phyloP scores from a whole-genome alignment of 2,888 invertebrate genomes.

The Microctonus hyperodae region DNA sequence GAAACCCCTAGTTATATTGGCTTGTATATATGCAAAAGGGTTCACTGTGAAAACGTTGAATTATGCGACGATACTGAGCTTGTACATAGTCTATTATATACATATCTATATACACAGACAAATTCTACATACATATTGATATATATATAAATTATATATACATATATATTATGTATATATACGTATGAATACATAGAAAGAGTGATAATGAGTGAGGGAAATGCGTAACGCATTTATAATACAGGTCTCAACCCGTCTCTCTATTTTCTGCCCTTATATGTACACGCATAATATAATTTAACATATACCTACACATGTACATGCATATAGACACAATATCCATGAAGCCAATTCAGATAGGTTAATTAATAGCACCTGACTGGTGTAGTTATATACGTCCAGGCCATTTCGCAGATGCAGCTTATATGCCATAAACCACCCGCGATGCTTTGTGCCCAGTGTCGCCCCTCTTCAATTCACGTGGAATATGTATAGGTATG shows the following conservation, averaged over 20 bases:
- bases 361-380: not conserved
- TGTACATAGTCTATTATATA: not conserved
- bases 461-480: not conserved
- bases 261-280: not conserved
- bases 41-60: not conserved
- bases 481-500: not conserved
- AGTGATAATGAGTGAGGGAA: not conserved
- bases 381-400: not conserved
- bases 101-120: not conserved
- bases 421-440: not conserved
- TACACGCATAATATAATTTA: not conserved
- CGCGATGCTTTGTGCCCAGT: not conserved
- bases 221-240: not conserved
- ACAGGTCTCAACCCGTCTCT: not conserved
- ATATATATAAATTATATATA: conserved; percentile 3
- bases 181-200: not conserved
- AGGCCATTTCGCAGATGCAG: not conserved
- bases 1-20: not conserved
- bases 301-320: not conserved
- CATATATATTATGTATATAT: not conserved
- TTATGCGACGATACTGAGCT: conserved; percentile 6
- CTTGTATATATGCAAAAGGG: not conserved
- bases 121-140: not conserved
- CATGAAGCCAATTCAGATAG: not conserved
- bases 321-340: not conserved